A percentile compares a stretch with the other conserved stretches of the same genome.
phyloP scores from a whole-genome alignment of 1,140 invertebrate genomes.

The Drosophila persimilis region DNA sequence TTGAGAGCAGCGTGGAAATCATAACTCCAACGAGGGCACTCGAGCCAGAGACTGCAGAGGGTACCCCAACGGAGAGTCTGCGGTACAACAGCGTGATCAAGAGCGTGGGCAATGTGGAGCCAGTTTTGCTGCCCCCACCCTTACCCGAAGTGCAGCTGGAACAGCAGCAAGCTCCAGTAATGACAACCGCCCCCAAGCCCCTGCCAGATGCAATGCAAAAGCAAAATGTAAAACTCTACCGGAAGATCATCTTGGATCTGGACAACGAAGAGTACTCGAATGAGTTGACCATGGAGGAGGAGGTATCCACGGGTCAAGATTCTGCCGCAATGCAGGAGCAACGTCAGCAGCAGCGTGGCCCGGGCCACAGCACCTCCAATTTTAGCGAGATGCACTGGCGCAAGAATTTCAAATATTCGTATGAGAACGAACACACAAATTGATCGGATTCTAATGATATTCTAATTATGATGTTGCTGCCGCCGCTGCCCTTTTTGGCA shows the following conservation, averaged over 20 bases:
- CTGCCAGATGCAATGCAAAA: slow-evolving; percentile 45
- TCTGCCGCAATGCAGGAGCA: slow-evolving; percentile 13
- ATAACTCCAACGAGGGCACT: neutral
- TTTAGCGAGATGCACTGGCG: slow-evolving; percentile 72
- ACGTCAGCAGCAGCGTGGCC: slow-evolving; percentile 9
- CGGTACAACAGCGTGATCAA: slow-evolving; percentile 69
- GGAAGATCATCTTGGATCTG: slow-evolving; percentile 73
- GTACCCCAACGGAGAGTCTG: slow-evolving; percentile 12
- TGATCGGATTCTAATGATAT: slow-evolving; percentile 15
- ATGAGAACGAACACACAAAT: slow-evolving; percentile 64
- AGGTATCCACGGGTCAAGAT: neutral
- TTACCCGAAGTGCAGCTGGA: slow-evolving; percentile 6
- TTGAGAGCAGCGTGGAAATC: slow-evolving; percentile 47
- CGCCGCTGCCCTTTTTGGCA: slow-evolving; percentile 4
- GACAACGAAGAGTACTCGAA: slow-evolving; percentile 70
- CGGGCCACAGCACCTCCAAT: slow-evolving; percentile 44
- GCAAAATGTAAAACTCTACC: slow-evolving; percentile 70
- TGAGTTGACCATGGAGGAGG: slow-evolving; percentile 43
- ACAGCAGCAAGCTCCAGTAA: neutral
- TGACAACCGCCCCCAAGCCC: neutral
- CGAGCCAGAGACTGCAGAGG: neutral
- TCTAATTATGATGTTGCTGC: slow-evolving; percentile 7
- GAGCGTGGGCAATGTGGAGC: slow-evolving; percentile 73
- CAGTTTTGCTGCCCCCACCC: slow-evolving; percentile 34
- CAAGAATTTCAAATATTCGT: slow-evolving; percentile 63